These are phyloP conservation scores for Linnaemya tessellans DNA, from an alignment of 2,888 invertebrate genomes.

Conservation along the genomic window DNA sequence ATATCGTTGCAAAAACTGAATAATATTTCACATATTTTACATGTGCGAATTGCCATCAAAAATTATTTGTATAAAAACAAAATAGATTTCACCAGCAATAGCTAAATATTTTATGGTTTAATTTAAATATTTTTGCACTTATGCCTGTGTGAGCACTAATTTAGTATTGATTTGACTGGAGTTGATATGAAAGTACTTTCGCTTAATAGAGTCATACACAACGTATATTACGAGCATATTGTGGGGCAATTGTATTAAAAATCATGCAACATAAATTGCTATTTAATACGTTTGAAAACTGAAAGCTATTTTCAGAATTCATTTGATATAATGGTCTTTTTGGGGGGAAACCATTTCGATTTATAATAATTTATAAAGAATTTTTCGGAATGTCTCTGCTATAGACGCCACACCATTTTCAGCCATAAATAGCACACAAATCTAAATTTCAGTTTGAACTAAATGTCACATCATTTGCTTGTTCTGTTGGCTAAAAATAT, in stretches of 20 bases:
- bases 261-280: not conserved
- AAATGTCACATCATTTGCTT: not conserved
- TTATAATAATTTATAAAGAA: not conserved
- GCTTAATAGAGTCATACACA: no score
- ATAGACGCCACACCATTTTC: not conserved
- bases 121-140: no score
- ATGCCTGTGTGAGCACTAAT: no score
- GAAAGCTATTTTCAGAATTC: not conserved
- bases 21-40: no score
- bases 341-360: not conserved
- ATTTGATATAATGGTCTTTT: not conserved
- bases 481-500: not conserved
- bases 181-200: no score
- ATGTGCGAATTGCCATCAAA: no score
- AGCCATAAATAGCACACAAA: not conserved
- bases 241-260: not conserved
- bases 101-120: no score
- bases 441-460: not conserved
- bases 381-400: not conserved
- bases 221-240: no score
- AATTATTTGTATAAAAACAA: no score
- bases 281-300: not conserved
- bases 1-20: no score
- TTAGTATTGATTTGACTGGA: no score
- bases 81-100: no score